These are phyloP conservation scores for Chiloscyllium punctatum DNA, from an alignment of 2,797 vertebrate genomes.

Conservation along the genomic window DNA sequence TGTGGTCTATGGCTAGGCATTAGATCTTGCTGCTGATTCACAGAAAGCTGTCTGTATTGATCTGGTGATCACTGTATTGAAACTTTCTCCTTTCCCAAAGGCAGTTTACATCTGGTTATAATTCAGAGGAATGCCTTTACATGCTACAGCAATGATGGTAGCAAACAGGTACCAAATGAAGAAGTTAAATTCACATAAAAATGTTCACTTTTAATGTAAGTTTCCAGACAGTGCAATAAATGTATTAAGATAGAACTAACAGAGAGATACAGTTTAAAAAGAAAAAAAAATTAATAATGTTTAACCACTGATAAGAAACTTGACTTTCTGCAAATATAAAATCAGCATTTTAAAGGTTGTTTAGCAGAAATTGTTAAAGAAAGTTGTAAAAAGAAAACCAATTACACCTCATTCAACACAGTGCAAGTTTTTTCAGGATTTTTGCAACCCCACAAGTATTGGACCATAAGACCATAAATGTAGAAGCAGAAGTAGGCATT, in stretches of 20 bases:
- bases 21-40: background rate
- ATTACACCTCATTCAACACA: too few relatives aligned
- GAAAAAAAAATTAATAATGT: too few relatives aligned
- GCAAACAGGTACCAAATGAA: background rate
- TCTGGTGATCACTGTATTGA: background rate
- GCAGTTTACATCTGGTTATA: background rate
- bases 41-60: background rate
- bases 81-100: background rate
- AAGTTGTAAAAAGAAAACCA: too few relatives aligned
- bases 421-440: too few relatives aligned
- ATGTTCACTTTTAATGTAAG: background rate
- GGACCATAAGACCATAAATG: too few relatives aligned
- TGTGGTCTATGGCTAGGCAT: too few relatives aligned
- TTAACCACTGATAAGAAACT: too few relatives aligned
- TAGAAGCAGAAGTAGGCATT: too few relatives aligned
- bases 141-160: background rate
- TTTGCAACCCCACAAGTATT: too few relatives aligned
- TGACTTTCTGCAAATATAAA: too few relatives aligned
- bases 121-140: background rate
- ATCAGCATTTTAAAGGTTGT: too few relatives aligned
- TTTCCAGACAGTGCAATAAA: background rate
- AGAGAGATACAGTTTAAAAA: background rate
- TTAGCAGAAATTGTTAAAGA: too few relatives aligned
- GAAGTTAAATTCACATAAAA: background rate
- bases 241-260: background rate